Evolutionary conservation across 1,140 invertebrate genomes (phyloP), one percentile per base, ranked within the genome.

Genomic region (Druon quercuslanigerum): DNA sequence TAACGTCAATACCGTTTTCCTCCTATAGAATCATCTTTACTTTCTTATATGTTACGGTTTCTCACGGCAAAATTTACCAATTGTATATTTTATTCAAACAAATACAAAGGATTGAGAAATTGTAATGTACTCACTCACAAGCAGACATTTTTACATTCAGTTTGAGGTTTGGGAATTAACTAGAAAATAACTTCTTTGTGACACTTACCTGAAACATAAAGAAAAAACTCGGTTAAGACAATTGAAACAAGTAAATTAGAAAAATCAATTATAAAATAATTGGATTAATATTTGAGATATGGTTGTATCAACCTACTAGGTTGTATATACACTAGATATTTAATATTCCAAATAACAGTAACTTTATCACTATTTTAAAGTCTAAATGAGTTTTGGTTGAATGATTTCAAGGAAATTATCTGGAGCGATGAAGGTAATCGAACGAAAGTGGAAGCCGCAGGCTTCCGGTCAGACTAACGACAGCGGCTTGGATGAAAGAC

Each of bases 171-270:
- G n/a, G 6, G 4, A 9, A 66, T 16, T 7, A 60, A 66, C 25
- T 12, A 40, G 40, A 33, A 33, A 40, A 40, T 16, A 33, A 40
- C 14, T 40, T n/a, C 25, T 40, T 40, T 66, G 14, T 46, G 51
- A 72, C 71, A 73, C 54, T 79, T 79, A 79, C 77, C 77, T 79
- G 71, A 50, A 75, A 75, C 71, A 78, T 51, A 73, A 54, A 70
- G 9, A 50, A 60, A 14, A 66, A 33, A n/a, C 17, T n/a, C n/a
- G 17, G 19, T 54, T 54, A 19, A 17, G 17, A 7, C 17, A 54
- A 17, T 9, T 54, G 52, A 1, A 19, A n/a, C 19, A 19, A n/a
- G 52, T 54, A 16, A 54, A 54, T 17, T n/a, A 54, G n/a, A 6
- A 52, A 52, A 52, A 14, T n/a, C 51, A 52, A 16, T 52, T 52